A percentile compares a stretch with the other conserved stretches of the same genome.
These are phyloP conservation scores for Dasyprocta punctata DNA, from an alignment of 2,113 vertebrate genomes.

Conservation along the genomic window DNA sequence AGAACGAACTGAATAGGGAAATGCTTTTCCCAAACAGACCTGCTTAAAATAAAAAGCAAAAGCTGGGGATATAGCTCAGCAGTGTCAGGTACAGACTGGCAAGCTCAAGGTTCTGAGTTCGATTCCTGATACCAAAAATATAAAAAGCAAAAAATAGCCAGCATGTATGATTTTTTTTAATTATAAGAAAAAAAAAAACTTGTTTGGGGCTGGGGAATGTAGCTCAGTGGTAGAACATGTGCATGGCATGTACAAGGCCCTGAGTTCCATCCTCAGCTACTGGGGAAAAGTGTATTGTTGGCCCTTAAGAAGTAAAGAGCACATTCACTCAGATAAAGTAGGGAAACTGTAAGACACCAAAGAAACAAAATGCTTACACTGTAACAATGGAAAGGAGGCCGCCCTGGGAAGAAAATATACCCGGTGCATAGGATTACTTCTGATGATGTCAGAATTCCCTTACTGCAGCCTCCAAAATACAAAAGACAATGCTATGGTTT, in stretches of 20 bases:
- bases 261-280: not conserved
- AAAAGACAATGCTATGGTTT: not conserved
- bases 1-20: not conserved
- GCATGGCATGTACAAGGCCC: not conserved
- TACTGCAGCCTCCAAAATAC: not conserved
- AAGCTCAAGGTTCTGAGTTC: no score
- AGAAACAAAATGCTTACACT: not conserved
- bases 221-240: not conserved
- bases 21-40: not conserved
- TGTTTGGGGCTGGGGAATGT: not conserved
- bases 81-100: no score
- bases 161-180: slow-evolving; percentile 1
- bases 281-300: not conserved
- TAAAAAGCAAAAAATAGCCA: not conserved
- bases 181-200: not conserved
- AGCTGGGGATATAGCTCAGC: no score
- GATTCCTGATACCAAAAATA: no score
- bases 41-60: not conserved
- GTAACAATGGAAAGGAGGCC: not conserved
- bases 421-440: not conserved
- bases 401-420: not conserved
- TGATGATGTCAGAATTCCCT: not conserved
- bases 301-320: not conserved
- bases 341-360: not conserved
- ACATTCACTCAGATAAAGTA: not conserved